Base-by-base conservation (phyloP, 2,888 invertebrate genomes). In the Onchidella celtica region DNA sequence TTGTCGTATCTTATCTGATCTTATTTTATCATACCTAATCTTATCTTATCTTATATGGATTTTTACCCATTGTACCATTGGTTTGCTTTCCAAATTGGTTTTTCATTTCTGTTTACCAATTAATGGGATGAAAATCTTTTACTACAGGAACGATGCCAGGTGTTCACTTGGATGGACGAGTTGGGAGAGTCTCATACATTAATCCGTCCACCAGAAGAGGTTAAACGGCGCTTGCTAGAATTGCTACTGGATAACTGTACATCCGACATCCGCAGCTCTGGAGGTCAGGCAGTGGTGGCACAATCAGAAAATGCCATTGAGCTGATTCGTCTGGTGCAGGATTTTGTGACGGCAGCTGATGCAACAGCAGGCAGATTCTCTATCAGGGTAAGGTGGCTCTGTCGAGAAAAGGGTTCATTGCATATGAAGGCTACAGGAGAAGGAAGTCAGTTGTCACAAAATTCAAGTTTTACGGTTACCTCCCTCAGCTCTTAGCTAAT, bases 241-340 rank as follows among this genome's bases (percentile, higher is more conserved):
- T 94, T 95, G 94, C 94, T 95, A 74, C 94, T 95, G 1, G 95
- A 95, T 88, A 95, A 95, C 0, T 94, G 95, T 57, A 93, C 95
- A 21, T 93, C 94, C 55, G 95, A 95, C 88, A 92, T 95, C n/a
- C 94, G 94, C 36, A 95, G 95, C 83, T 84, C 90, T 57, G 92
- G 92, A 89, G 95, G 94, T 72, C 94, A 93, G 84, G 89, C 91
- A 3, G 86, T 90, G 77, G 89, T 90, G 61, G 91, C 91, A 14
- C 93, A 94, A 85, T 94, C 94, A 84, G 94, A 95, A 92, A 95
- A 95, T 90, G 95, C 95, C 38, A 93, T 94, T 4, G 94, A 95
- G 85, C 92, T 95, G 32, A 91, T 95, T 85, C 94, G 95, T 82
- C 94, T 95, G 93, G 94, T 95, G 4, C 95, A 95, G 84, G 95